A percentile compares a stretch with the other conserved stretches of the same genome.
These are phyloP conservation scores for Neodontobutis hainanensis DNA, from an alignment of 2,113 vertebrate species.

Conservation along the genomic window DNA sequence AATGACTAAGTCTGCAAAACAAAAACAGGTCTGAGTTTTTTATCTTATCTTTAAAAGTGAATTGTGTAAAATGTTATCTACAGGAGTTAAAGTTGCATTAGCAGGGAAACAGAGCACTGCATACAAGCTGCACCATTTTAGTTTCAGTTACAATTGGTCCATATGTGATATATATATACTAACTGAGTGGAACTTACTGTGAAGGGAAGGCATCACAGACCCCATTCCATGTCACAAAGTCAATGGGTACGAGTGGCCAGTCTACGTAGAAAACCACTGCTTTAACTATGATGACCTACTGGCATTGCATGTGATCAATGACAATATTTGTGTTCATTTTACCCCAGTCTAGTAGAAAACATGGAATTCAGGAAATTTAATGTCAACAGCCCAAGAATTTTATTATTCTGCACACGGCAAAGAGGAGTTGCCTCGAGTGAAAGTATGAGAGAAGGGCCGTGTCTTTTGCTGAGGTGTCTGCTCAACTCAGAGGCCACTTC, in stretches of 20 bases:
- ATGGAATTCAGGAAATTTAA: conserved; percentile 2
- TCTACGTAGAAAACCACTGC: no score
- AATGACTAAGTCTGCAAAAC: background rate
- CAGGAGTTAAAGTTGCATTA: background rate
- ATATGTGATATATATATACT: no score
- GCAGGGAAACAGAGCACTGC: background rate
- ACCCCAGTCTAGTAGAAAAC: background rate
- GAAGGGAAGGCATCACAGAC: no score
- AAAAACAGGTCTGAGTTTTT: background rate
- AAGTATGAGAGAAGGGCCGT: background rate
- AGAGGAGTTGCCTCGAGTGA: conserved; percentile 1
- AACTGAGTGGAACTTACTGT: no score
- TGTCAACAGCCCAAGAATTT: conserved; percentile 12
- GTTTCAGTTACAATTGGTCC: no score
- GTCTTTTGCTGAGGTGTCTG: conserved; percentile 31
- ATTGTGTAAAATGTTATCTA: background rate
- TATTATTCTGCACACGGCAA: background rate
- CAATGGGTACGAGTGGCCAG: no score
- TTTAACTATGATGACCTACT: no score
- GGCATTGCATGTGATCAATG: no score
- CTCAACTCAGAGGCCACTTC: conserved; percentile 29
- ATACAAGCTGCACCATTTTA: no score
- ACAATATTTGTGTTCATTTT: conserved; percentile 10
- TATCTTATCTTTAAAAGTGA: background rate
- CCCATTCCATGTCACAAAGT: no score